Evolutionary conservation across 2,797 vertebrate species (phyloP).

Genomic region (Odontamblyopus lacepedii): DNA sequence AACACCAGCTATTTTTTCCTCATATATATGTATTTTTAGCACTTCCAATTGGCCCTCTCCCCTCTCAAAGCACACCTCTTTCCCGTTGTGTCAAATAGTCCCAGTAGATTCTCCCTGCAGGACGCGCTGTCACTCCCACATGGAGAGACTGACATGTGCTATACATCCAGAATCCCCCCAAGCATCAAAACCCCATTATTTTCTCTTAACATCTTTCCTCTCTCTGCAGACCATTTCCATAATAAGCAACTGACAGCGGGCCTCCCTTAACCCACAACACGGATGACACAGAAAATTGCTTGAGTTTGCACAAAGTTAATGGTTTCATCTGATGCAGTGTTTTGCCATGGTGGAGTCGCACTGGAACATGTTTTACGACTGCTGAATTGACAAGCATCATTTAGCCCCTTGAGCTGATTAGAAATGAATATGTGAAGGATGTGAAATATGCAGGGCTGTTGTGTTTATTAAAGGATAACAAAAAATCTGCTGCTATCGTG

Average conservation of each 20-base stretch:
- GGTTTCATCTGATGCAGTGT: conserved; percentile 36
- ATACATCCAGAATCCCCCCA: conserved; percentile 41
- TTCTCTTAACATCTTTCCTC: conserved; percentile 41
- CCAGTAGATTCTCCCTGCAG: conserved; percentile 13
- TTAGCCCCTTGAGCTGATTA: conserved; percentile 13
- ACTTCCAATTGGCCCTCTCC: neutral
- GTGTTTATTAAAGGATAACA: neutral
- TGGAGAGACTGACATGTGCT: conserved; percentile 44
- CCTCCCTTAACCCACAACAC: conserved; percentile 32
- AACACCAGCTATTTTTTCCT: neutral
- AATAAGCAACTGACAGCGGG: conserved; percentile 37
- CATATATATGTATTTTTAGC: neutral
- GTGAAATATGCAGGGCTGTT: neutral
- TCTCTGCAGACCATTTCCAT: conserved; percentile 32
- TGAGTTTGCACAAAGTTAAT: conserved; percentile 51
- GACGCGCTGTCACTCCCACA: conserved; percentile 35
- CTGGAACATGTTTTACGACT: conserved; percentile 7
- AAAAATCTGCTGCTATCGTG: too few species aligned
- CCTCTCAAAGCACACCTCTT: neutral
- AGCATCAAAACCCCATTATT: conserved; percentile 46
- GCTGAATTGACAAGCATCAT: conserved; percentile 19
- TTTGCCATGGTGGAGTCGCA: conserved; percentile 21
- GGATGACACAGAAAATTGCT: conserved; percentile 15
- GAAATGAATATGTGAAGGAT: neutral
- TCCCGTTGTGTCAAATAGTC: neutral